phyloP scores from a whole-genome alignment of 2,888 invertebrate species.

The Atrina japonica region DNA sequence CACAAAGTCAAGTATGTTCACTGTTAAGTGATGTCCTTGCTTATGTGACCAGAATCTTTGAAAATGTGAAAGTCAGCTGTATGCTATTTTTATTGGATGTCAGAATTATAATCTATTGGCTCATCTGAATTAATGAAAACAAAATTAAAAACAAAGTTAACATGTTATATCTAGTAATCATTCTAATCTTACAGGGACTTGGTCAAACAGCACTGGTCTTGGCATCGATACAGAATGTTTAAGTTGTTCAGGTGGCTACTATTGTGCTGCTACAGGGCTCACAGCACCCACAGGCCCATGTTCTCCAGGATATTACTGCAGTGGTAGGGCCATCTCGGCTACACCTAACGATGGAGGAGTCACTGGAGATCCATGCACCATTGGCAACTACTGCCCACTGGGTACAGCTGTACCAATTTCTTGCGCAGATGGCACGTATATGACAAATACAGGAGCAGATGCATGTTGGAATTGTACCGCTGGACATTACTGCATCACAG shows the following conservation, averaged over 20 bases:
- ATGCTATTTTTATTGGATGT: no score
- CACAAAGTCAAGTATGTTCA: no score
- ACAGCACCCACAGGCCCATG: slow-evolving; percentile 72
- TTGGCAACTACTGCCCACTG: slow-evolving; percentile 76
- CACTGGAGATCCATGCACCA: slow-evolving; percentile 73
- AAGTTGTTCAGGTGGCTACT: slow-evolving; percentile 63
- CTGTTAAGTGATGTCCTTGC: no score
- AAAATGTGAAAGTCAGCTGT: no score
- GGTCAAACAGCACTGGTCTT: slow-evolving; percentile 73
- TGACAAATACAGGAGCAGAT: slow-evolving; percentile 68
- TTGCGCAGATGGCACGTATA: slow-evolving; percentile 70
- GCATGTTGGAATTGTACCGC: slow-evolving; percentile 73
- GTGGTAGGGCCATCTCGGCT: slow-evolving; percentile 61
- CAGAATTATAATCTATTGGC: no score
- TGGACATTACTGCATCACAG: slow-evolving; percentile 71
- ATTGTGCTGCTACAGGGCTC: slow-evolving; percentile 74
- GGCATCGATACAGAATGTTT: slow-evolving; percentile 56
- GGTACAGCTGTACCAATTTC: slow-evolving; percentile 69
- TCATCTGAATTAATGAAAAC: no score
- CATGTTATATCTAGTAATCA: no score
- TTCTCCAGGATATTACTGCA: slow-evolving; percentile 73
- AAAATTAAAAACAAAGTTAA: no score
- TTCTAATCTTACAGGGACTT: slow-evolving; percentile 51
- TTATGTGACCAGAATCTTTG: no score
- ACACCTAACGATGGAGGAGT: slow-evolving; percentile 68